Evolutionary conservation across 2,113 vertebrate genomes (phyloP).

Genomic region (Leucosticte australis): DNA sequence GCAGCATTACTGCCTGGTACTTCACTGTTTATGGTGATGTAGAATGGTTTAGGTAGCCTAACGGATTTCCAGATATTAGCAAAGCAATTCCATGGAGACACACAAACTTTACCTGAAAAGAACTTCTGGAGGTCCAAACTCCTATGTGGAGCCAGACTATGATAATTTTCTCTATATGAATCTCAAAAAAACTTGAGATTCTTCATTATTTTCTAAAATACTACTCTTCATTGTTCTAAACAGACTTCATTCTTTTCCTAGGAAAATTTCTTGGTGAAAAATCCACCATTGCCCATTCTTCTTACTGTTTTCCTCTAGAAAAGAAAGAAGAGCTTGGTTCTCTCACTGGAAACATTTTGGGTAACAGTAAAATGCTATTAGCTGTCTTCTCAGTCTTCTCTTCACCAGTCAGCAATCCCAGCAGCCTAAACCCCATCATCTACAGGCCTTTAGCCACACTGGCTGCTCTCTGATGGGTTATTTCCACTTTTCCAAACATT

Average conservation of each 20-base stretch:
- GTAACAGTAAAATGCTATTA: neutral
- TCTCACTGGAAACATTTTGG: fast-evolving
- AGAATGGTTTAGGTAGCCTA: neutral
- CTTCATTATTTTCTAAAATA: neutral
- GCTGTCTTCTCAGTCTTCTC: neutral
- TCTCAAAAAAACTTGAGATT: neutral
- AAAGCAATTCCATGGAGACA: neutral
- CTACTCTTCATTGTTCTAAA: neutral
- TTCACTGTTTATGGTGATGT: neutral
- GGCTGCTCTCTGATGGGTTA: neutral
- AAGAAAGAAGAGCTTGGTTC: neutral
- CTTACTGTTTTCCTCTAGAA: neutral
- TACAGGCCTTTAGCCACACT: fast-evolving
- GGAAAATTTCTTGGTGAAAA: neutral
- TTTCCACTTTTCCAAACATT: neutral
- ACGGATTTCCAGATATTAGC: neutral
- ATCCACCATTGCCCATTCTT: neutral
- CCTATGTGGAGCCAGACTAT: fast-evolving
- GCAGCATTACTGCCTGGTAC: neutral
- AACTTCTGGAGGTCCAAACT: neutral
- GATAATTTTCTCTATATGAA: neutral
- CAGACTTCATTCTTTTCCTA: neutral
- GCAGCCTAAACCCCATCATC: fast-evolving
- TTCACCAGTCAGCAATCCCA: neutral
- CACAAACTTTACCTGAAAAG: neutral